Evolutionary conservation across 1,140 invertebrate genomes (phyloP), one percentile per base, ranked within the genome.

Genomic region (Calliopsis andreniformis): DNA sequence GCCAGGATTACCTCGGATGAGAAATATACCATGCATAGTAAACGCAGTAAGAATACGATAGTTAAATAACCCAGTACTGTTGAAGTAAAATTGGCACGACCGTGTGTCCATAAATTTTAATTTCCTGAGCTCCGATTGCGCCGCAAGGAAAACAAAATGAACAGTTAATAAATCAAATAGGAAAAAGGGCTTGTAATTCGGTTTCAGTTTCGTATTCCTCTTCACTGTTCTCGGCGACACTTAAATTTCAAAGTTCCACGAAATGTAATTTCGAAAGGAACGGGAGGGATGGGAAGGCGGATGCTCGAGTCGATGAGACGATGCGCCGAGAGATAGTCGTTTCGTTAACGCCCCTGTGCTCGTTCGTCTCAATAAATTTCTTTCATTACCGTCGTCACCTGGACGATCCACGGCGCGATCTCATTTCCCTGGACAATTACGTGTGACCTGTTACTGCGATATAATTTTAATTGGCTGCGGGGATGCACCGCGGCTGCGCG

Each of bases 331-430:
- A n/a, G n/a, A n/a, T n/a, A n/a, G n/a, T n/a, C n/a, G n/a, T n/a
- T 77, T 49, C 59, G 43, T 53, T 64, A 67, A 67, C 58, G 59
- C 30, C 14, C 39, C n/a, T n/a, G 20, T 3, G 42, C 39, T 35
- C 80, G 49, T 78, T 69, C 75, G 23, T 83, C 69, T 79, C 81
- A 75, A 83, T 83, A 83, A 83, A 82, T 82, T 79, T 73, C 81
- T 67, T 63, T 70, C 80, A 67, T 79, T 79, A 81, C 43, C 56
- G 61, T 53, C 64, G 49, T 68, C 80, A 70, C 42, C 51, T 30
- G 69, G 45, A 43, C 42, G 47, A 7, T 20, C 30, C 14, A 30
- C 45, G n/a, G n/a, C n/a, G n/a, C n/a, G 66, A 77, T 55, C 68
- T 66, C 80, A 68, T 79, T 84, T 82, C 47, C 61, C 39, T 7